Percentiles rank a stretch among this genome's conserved stretches.
These are phyloP conservation scores for Teleiodes luculella DNA, from an alignment of 2,888 invertebrate species.

Conservation along the genomic window DNA sequence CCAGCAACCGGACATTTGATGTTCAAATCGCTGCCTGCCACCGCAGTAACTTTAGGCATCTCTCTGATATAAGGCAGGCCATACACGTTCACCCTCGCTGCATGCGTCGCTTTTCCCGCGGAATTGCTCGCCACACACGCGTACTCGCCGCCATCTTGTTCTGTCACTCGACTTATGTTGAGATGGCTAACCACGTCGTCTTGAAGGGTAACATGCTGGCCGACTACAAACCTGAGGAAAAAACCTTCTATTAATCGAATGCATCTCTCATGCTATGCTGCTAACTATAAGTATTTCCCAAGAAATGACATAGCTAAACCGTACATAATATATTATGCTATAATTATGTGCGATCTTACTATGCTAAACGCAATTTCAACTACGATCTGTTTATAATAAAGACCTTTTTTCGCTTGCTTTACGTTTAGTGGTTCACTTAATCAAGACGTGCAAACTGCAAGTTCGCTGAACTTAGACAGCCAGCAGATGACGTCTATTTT, in stretches of 20 bases:
- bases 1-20: constrained; percentile 95
- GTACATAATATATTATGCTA: background rate
- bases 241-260: too few species aligned
- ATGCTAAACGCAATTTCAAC: background rate
- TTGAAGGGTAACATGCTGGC: constrained; percentile 94
- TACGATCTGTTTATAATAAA: too few species aligned
- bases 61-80: constrained; percentile 91
- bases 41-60: constrained; percentile 93
- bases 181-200: constrained; percentile 96
- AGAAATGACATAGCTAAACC: too few species aligned
- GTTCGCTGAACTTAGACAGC: background rate
- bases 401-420: too few species aligned
- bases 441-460: constrained; percentile 4
- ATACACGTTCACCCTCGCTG: constrained; percentile 92
- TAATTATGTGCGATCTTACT: background rate
- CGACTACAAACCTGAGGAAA: constrained; percentile 86
- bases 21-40: constrained; percentile 89
- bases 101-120: constrained; percentile 88
- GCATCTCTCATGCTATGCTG: too few species aligned
- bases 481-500: background rate
- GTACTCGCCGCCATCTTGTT: constrained; percentile 94
- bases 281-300: too few species aligned
- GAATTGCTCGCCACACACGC: constrained; percentile 90
- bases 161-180: constrained; percentile 91
- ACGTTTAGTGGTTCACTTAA: background rate